phyloP scores from a whole-genome alignment of 2,797 vertebrate species.

The Dallia pectoralis region DNA sequence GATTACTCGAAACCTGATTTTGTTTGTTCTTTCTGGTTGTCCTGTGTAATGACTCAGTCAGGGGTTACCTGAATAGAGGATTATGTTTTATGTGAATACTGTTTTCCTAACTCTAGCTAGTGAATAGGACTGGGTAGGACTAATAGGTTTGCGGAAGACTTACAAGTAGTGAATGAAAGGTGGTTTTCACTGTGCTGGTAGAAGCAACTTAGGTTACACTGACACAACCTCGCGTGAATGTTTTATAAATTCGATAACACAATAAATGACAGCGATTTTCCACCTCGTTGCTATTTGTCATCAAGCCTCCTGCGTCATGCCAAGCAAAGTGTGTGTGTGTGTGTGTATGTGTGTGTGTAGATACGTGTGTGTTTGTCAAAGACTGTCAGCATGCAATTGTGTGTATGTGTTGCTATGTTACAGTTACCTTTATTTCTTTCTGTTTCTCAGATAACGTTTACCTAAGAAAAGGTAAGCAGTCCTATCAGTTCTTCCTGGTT shows the following conservation, averaged over 20 bases:
- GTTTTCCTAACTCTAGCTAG: background rate
- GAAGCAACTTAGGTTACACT: background rate
- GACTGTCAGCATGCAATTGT: background rate
- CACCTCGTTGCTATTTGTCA: background rate
- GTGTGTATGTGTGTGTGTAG: background rate
- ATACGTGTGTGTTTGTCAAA: slow-evolving; percentile 19
- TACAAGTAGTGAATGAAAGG: background rate
- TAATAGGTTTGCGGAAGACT: background rate
- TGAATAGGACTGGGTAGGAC: background rate
- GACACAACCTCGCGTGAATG: background rate
- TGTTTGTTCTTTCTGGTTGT: too few relatives aligned
- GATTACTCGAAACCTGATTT: too few relatives aligned
- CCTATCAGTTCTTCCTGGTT: slow-evolving; percentile 45
- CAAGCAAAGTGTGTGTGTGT: slow-evolving; percentile 5
- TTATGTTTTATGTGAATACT: background rate
- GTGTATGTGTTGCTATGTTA: slow-evolving; percentile 50
- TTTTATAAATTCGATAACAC: background rate
- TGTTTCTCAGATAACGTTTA: slow-evolving; percentile 81
- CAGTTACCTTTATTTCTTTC: slow-evolving; percentile 68
- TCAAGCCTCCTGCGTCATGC: slow-evolving; percentile 3
- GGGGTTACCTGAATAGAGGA: background rate
- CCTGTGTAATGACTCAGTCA: too few relatives aligned
- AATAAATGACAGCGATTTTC: background rate
- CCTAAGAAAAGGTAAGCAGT: slow-evolving; percentile 80
- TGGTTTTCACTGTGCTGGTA: background rate